phyloP scores from a whole-genome alignment of 2,888 invertebrate genomes.

The Caenorhabditis sinica region DNA sequence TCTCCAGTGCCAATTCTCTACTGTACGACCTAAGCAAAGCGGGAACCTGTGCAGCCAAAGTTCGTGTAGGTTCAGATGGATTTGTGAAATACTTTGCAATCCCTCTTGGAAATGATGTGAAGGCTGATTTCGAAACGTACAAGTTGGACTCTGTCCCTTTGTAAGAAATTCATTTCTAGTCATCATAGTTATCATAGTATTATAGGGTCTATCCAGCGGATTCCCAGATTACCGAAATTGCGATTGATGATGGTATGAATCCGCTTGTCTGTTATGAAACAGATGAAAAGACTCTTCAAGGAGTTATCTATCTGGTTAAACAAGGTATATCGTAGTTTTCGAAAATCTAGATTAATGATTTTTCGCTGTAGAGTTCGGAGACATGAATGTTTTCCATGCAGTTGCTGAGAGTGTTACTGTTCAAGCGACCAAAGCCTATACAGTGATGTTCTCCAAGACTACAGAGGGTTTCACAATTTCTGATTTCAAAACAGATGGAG shows the following conservation, averaged over 20 bases:
- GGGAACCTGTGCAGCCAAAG: neutral
- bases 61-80: neutral
- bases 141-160: neutral
- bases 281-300: neutral
- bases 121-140: neutral
- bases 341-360: neutral
- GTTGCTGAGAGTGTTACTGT: neutral
- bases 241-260: neutral
- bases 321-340: neutral
- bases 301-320: neutral
- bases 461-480: neutral
- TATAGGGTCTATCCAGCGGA: neutral
- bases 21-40: neutral
- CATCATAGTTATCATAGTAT: neutral
- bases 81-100: constrained; percentile 1
- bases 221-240: neutral
- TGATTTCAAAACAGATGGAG: neutral
- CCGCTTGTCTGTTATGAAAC: too few relatives aligned
- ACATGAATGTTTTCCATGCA: constrained; percentile 3
- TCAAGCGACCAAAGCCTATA: neutral
- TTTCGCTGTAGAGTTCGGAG: neutral
- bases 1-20: neutral
- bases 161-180: too few relatives aligned
- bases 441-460: constrained; percentile 2
- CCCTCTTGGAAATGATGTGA: neutral